Conservation (phyloP, 2,888 invertebrate genomes). For the Metacarcinus magister region DNA sequence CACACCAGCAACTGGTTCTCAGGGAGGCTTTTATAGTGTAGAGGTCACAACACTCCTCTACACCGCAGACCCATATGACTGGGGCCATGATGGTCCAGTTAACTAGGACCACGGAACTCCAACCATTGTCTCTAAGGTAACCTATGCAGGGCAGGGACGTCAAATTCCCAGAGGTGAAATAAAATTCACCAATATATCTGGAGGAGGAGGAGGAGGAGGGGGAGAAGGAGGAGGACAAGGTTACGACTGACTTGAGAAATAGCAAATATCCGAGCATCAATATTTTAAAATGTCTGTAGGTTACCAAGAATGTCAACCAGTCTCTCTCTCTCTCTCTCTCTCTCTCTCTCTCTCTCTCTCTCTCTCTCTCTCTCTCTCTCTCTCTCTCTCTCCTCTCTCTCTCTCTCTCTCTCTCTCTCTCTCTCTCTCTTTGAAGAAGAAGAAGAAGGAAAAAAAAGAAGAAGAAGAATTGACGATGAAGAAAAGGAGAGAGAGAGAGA, state of each 20-base stretch:
- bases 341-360: slow-evolving; percentile 2
- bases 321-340: slow-evolving; percentile 2
- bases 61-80: too few relatives aligned
- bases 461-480: too few relatives aligned
- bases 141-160: background rate
- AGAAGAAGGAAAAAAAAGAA: too few relatives aligned
- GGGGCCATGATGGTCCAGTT: too few relatives aligned
- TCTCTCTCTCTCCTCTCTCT: slow-evolving; percentile 14
- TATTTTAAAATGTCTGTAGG: background rate
- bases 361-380: background rate
- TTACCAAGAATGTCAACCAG: background rate
- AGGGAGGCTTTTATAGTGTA: too few relatives aligned
- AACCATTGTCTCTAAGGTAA: too few relatives aligned
- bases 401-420: slow-evolving; percentile 11
- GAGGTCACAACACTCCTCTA: too few relatives aligned
- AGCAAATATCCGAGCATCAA: background rate
- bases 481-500: too few relatives aligned
- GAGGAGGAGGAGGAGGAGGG: background rate
- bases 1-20: too few relatives aligned
- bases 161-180: too few relatives aligned
- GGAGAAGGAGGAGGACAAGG: background rate
- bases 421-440: background rate
- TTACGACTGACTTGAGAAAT: background rate
- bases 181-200: too few relatives aligned
- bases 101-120: too few relatives aligned